Conservation (phyloP, 2,888 invertebrate genomes). For the Heliconius charithonia region DNA sequence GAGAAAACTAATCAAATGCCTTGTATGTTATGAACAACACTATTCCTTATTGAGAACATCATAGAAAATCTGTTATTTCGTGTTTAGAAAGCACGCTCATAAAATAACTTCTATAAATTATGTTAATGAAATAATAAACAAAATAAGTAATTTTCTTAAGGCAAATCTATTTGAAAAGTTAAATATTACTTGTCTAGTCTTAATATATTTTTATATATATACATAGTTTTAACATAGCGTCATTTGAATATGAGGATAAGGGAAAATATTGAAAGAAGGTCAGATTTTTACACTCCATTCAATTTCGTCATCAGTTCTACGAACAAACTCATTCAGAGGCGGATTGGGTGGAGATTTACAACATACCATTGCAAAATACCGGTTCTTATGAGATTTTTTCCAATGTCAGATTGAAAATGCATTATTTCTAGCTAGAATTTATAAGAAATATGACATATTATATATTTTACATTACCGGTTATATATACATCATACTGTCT, state of each 20-base stretch:
- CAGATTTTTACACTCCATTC: conserved; percentile 46
- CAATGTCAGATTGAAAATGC: conserved; percentile 34
- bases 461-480: not conserved
- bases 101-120: not conserved
- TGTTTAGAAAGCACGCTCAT: not conserved
- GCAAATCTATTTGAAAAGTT: not conserved
- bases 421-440: not conserved
- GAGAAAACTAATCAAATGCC: conserved; percentile 62
- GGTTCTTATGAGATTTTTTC: conserved; percentile 36
- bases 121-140: too few relatives aligned
- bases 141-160: too few relatives aligned
- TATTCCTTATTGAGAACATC: conserved; percentile 51
- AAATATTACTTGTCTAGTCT: not conserved
- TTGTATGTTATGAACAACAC: conserved; percentile 51
- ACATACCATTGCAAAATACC: conserved; percentile 43
- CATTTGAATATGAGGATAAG: conserved; percentile 38
- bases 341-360: conserved; percentile 55
- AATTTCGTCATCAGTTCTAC: conserved; percentile 58
- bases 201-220: not conserved
- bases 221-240: not conserved
- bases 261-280: conserved; percentile 38
- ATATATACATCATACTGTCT: not conserved
- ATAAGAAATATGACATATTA: not conserved
- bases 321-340: conserved; percentile 65
- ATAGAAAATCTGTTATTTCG: not conserved